phyloP scores from a whole-genome alignment of 2,888 invertebrate genomes.

The Drosophila putrida region DNA sequence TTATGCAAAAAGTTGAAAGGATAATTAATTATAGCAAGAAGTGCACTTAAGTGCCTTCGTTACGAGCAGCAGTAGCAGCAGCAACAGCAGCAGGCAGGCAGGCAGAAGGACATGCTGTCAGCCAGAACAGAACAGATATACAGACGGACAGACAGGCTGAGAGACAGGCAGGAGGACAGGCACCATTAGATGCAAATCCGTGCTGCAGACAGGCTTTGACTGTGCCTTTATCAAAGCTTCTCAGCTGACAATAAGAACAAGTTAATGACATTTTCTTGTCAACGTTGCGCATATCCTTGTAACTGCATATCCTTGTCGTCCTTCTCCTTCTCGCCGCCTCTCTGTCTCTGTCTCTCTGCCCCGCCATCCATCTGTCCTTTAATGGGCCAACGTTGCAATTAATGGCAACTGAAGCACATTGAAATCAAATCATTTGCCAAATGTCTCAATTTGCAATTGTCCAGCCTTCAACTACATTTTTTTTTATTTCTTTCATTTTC shows the following conservation, averaged over 20 bases:
- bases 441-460: conserved; percentile 70
- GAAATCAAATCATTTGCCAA: conserved; percentile 78
- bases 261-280: conserved; percentile 80
- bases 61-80: conserved; percentile 57
- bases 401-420: conserved; percentile 65
- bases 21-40: conserved; percentile 83
- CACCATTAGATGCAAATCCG: conserved; percentile 75
- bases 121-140: conserved; percentile 9
- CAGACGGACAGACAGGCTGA: background rate
- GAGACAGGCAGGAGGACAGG: conserved; percentile 20
- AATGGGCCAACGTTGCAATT: conserved; percentile 68
- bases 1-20: conserved; percentile 79
- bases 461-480: conserved; percentile 8
- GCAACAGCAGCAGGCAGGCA: conserved; percentile 39
- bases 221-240: conserved; percentile 76
- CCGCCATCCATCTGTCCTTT: conserved; percentile 21
- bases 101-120: conserved; percentile 2
- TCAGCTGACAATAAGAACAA: conserved; percentile 79
- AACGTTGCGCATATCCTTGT: conserved; percentile 53
- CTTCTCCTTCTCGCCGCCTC: background rate
- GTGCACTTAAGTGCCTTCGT: conserved; percentile 80
- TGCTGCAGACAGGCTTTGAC: conserved; percentile 69
- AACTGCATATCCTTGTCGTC: conserved; percentile 56
- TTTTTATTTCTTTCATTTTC: background rate
- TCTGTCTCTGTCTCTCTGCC: background rate